Evolutionary conservation across 2,888 invertebrate species (phyloP).

Genomic region (Halocaridina rubra): DNA sequence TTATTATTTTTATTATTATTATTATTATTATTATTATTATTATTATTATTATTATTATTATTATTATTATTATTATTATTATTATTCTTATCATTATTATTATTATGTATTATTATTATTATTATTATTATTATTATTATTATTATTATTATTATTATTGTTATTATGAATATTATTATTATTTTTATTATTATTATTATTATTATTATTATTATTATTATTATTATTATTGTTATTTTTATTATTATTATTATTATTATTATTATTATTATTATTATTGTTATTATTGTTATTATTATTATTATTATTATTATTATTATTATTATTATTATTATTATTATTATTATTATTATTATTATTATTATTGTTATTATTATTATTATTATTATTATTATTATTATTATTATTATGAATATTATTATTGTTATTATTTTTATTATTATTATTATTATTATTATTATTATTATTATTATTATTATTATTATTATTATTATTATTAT

Average conservation of each 20-base stretch:
- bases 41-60: neutral
- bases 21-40: conserved; percentile 1
- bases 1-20: neutral
- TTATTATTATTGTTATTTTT: neutral
- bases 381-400: neutral
- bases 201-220: neutral
- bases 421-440: neutral
- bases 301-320: neutral
- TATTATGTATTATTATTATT: neutral
- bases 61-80: neutral
- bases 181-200: neutral
- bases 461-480: neutral
- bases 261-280: neutral
- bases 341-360: neutral
- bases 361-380: neutral
- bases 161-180: neutral
- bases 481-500: neutral
- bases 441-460: neutral
- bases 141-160: neutral
- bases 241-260: neutral
- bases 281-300: neutral
- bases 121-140: neutral
- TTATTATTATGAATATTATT: neutral
- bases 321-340: neutral
- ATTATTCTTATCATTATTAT: neutral